These are phyloP conservation scores for Myocastor coypus DNA, from an alignment of 2,113 vertebrate species.

Conservation along the genomic window DNA sequence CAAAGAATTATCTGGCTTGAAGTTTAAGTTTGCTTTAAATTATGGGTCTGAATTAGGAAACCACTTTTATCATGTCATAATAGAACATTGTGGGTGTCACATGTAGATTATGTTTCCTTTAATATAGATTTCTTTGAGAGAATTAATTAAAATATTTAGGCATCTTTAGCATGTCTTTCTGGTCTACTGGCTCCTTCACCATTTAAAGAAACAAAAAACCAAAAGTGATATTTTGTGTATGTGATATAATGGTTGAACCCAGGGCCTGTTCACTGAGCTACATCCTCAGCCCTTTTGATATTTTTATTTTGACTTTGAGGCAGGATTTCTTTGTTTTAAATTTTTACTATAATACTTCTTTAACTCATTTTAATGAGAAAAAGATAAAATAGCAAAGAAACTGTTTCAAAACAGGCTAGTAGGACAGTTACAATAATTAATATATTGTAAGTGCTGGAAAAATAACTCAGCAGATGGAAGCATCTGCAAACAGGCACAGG, in stretches of 20 bases:
- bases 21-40: background rate
- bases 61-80: slow-evolving; percentile 35
- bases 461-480: too few relatives aligned
- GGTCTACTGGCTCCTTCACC: background rate
- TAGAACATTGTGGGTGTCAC: slow-evolving; percentile 40
- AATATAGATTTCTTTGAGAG: slow-evolving; percentile 11
- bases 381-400: too few relatives aligned
- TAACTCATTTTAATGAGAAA: too few relatives aligned
- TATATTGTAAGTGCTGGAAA: too few relatives aligned
- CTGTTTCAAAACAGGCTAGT: too few relatives aligned
- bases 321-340: background rate
- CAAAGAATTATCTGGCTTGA: slow-evolving; percentile 8
- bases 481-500: too few relatives aligned
- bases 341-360: too few relatives aligned
- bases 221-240: background rate
- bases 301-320: background rate
- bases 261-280: background rate
- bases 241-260: background rate
- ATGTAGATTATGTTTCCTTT: slow-evolving; percentile 43
- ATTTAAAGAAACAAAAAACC: background rate
- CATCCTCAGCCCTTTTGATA: background rate
- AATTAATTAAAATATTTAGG: slow-evolving; percentile 5
- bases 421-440: too few relatives aligned
- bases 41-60: slow-evolving; percentile 26
- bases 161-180: background rate